Evolutionary conservation across 2,888 invertebrate genomes (phyloP).

Genomic region (Drosophila diplacantha): DNA sequence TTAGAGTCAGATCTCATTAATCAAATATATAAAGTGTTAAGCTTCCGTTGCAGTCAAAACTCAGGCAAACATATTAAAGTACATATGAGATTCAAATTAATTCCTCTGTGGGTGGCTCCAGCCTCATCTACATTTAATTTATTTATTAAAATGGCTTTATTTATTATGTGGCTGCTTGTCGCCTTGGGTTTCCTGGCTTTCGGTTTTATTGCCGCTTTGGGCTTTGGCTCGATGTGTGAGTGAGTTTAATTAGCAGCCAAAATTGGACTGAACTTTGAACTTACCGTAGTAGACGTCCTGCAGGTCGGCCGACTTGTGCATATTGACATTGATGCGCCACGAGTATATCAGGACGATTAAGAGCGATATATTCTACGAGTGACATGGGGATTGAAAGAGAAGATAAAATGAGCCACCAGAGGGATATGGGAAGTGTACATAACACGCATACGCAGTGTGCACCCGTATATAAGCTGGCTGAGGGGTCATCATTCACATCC

Average conservation of each 20-base stretch:
- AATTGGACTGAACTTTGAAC: constrained; percentile 55
- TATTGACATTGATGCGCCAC: constrained; percentile 86
- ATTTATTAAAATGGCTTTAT: constrained; percentile 52
- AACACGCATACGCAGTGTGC: constrained; percentile 48
- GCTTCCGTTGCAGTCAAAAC: constrained; percentile 2
- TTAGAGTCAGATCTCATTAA: constrained; percentile 14
- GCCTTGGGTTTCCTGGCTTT: constrained; percentile 6
- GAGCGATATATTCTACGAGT: constrained; percentile 84
- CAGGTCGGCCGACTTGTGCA: constrained; percentile 83
- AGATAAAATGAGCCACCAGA: constrained; percentile 6
- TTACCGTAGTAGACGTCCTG: constrained; percentile 89
- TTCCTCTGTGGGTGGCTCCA: constrained; percentile 3
- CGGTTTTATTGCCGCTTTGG: constrained; percentile 33
- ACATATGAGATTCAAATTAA: neutral
- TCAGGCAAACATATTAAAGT: neutral
- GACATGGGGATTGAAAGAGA: constrained; percentile 4
- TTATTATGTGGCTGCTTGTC: constrained; percentile 37
- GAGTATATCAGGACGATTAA: constrained; percentile 86
- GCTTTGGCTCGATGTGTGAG: constrained; percentile 15
- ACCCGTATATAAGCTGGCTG: constrained; percentile 17
- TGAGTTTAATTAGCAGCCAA: constrained; percentile 44
- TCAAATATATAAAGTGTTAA: constrained; percentile 18
- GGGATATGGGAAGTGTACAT: constrained; percentile 12
- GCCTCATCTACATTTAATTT: constrained; percentile 41
- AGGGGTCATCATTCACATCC: constrained; percentile 28